Percentiles rank a stretch among this genome's conserved stretches.
Conservation (phyloP, 1,140 invertebrate species). For the Cyphomyrmex costatus region DNA sequence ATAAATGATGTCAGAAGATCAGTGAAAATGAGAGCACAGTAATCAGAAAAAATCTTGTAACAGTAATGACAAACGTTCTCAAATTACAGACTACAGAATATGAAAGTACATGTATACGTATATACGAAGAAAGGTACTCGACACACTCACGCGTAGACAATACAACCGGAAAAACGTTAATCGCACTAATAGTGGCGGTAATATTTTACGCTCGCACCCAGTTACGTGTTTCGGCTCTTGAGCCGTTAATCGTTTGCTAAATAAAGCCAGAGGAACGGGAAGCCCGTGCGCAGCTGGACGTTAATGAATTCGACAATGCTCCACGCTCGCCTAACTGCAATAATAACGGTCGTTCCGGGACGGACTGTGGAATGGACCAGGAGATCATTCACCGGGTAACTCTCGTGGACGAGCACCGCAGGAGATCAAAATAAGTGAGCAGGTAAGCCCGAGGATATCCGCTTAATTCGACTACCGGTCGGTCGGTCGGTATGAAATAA, state of each 20-base stretch:
- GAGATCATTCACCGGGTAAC: slow-evolving; percentile 66
- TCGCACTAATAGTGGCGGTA: slow-evolving; percentile 61
- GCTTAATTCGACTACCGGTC: neutral
- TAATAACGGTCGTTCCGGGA: slow-evolving; percentile 68
- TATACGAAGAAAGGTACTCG: neutral
- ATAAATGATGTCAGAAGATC: neutral
- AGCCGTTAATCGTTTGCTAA: slow-evolving; percentile 72
- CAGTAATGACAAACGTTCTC: slow-evolving; percentile 12
- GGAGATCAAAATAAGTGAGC: slow-evolving; percentile 31
- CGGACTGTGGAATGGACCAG: neutral
- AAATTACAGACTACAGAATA: neutral
- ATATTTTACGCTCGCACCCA: slow-evolving; percentile 66
- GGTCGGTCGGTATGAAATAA: slow-evolving; percentile 12
- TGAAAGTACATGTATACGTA: neutral
- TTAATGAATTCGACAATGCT: slow-evolving; percentile 73
- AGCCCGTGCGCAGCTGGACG: slow-evolving; percentile 19
- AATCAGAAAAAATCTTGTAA: slow-evolving; percentile 15
- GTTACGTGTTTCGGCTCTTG: slow-evolving; percentile 54
- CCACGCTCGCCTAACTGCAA: slow-evolving; percentile 63
- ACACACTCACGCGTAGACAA: neutral
- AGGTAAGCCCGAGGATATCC: slow-evolving; percentile 60
- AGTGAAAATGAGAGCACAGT: neutral
- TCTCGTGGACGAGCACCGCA: slow-evolving; percentile 28
- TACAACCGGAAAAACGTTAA: slow-evolving; percentile 65
- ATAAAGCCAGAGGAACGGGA: slow-evolving; percentile 60